Evolutionary conservation across 1,140 invertebrate genomes (phyloP).

Genomic region (Centruroides sculpturatus): DNA sequence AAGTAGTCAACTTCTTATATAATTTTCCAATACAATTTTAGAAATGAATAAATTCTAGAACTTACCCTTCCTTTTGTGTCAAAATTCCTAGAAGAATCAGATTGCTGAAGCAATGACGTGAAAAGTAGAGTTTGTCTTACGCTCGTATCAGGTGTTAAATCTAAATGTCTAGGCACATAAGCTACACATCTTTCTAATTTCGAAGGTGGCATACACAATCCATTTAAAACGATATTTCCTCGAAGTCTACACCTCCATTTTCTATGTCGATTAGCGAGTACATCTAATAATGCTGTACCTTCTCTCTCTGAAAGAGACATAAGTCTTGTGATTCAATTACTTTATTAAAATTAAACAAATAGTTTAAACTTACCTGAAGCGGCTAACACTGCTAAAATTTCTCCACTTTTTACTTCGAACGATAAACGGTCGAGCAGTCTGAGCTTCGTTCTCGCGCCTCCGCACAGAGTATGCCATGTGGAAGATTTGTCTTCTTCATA

Average conservation of each 20-base stretch:
- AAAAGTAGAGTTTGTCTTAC: slow-evolving; percentile 65
- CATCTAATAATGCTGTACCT: slow-evolving; percentile 62
- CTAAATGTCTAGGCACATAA: slow-evolving; percentile 44
- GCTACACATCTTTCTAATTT: slow-evolving; percentile 45
- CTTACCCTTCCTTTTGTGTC: slow-evolving; percentile 37
- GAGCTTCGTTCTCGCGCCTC: slow-evolving; percentile 18
- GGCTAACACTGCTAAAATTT: slow-evolving; percentile 73
- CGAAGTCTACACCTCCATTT: slow-evolving; percentile 34
- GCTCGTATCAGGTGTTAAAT: slow-evolving; percentile 50
- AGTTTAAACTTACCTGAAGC: slow-evolving; percentile 39
- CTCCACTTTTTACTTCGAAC: slow-evolving; percentile 71
- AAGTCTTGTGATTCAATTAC: too few relatives aligned
- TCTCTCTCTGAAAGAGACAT: slow-evolving; percentile 38
- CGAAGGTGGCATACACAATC: slow-evolving; percentile 51
- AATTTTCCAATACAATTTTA: not conserved
- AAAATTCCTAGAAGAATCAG: slow-evolving; percentile 30
- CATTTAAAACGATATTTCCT: slow-evolving; percentile 72
- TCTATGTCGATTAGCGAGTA: slow-evolving; percentile 48
- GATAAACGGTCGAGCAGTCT: slow-evolving; percentile 50
- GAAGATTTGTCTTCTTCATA: slow-evolving; percentile 33
- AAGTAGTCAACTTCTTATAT: too few relatives aligned
- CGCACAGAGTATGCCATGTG: slow-evolving; percentile 20
- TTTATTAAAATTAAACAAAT: not conserved
- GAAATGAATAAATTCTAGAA: not conserved
- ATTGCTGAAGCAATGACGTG: slow-evolving; percentile 50